These are phyloP conservation scores for Plectus sambesii DNA, from an alignment of 1,140 invertebrate genomes.

Conservation along the genomic window DNA sequence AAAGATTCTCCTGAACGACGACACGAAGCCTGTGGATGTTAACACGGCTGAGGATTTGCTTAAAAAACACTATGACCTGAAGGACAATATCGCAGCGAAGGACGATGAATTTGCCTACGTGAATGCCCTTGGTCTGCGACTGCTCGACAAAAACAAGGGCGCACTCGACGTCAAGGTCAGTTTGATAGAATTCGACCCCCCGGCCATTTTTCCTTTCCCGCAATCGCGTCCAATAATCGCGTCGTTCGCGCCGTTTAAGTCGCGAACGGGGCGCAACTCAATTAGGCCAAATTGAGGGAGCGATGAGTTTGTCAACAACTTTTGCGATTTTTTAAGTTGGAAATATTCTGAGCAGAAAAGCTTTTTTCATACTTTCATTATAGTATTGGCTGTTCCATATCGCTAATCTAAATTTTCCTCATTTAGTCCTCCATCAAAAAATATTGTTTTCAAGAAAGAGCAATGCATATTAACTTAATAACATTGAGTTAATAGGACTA, in stretches of 20 bases:
- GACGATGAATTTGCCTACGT: conserved; percentile 64
- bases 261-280: too few relatives aligned
- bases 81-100: conserved; percentile 75
- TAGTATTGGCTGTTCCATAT: too few relatives aligned
- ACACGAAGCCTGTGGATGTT: conserved; percentile 50
- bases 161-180: conserved; percentile 45
- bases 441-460: too few relatives aligned
- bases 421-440: too few relatives aligned
- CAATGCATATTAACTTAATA: too few relatives aligned
- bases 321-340: too few relatives aligned
- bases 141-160: conserved; percentile 48
- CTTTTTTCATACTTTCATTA: too few relatives aligned
- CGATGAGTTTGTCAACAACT: conserved; percentile 63
- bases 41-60: conserved; percentile 68
- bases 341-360: too few relatives aligned
- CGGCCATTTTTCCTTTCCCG: too few relatives aligned
- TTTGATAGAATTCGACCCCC: conserved; percentile 28
- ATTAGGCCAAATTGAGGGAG: conserved; percentile 62
- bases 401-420: too few relatives aligned
- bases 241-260: neutral
- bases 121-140: conserved; percentile 48
- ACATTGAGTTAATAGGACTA: too few relatives aligned
- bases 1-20: conserved; percentile 67
- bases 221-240: too few relatives aligned
- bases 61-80: conserved; percentile 79